Evolutionary conservation across 2,113 vertebrate species (phyloP), one percentile per base, ranked within the genome.

Genomic region (Semicossyphus pulcher): DNA sequence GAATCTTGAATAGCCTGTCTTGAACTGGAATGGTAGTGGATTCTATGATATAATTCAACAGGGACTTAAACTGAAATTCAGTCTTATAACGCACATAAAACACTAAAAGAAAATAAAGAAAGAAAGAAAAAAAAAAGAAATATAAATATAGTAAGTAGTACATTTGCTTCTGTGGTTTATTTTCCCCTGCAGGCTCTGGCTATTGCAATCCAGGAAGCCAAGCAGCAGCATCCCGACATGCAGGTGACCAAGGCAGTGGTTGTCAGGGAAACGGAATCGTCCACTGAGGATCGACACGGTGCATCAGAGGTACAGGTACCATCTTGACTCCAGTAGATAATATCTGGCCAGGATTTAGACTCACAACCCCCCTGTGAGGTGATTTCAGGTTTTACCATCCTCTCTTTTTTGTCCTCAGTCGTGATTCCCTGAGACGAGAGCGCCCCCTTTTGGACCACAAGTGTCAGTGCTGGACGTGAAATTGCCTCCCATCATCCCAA

Each of bases 221-320:
- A 96, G 89, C 95, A 99, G 68, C 97, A 99, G 93, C 98, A 99
- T 81, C 98, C 98, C 0, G 98, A 99, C 92, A 99, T 99, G 98
- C 95, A 97, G 94, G 97, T 99, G 93, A 99, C 98, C 92, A 99
- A 98, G 95, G 98, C 98, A 58, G 95, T 99, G 34, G 98, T 99
- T 79, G 97, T 99, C 92, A 97, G 96, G 95, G 98, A 99, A 97
- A 98, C 97, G 87, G 97, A 99, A 80, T 95, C 96, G 54, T 96
- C 96, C 91, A 93, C 95, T 2, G 96, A 97, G 88, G 96, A 97
- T 76, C 93, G 93, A 84, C 95, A 95, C 59, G 93, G 94, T 83
- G 92, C 95, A 73, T 92, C 95, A 73, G 95, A 97, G 97, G 97
- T 99, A 88, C 53, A 64, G 65, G n/a, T 29, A 64, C 59, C 74